Evolutionary conservation across 30 jellyfish, hydroid and myxozoan genomes (phyloP).

Genomic region (Phacellophora camtschatica): DNA sequence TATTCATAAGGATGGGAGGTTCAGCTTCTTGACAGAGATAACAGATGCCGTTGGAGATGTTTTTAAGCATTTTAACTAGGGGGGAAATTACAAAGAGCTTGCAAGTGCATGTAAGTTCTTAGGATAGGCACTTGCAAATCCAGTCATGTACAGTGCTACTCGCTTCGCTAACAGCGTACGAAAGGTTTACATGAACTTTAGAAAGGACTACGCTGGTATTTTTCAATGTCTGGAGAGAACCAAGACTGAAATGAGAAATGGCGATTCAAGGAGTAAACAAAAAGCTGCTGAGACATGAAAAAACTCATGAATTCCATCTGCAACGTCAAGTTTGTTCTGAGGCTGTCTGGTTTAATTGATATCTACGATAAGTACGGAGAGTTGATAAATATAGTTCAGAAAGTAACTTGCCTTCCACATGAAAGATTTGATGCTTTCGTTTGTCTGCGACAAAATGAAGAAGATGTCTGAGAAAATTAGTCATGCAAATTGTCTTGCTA

Average conservation of each 20-base stretch:
- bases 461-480: background rate
- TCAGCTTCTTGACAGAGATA: constrained; percentile 9
- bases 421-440: constrained; percentile 16
- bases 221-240: constrained; percentile 19
- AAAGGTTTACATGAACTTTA: background rate
- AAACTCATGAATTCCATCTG: background rate
- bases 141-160: constrained; percentile 28
- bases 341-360: constrained; percentile 5
- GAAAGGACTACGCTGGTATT: constrained; percentile 31
- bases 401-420: constrained; percentile 12
- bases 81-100: constrained; percentile 3
- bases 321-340: constrained; percentile 4
- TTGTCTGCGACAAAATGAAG: constrained; percentile 7
- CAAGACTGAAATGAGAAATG: background rate
- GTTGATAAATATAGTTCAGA: constrained; percentile 9
- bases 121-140: constrained; percentile 14
- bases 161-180: constrained; percentile 17
- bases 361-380: constrained; percentile 17
- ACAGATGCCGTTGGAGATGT: constrained; percentile 16
- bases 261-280: constrained; percentile 15
- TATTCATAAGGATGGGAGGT: background rate
- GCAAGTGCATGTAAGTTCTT: constrained; percentile 1
- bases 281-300: constrained; percentile 32
- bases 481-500: constrained; percentile 1
- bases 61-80: constrained; percentile 33